Evolutionary conservation across 1,140 invertebrate species (phyloP), one percentile per base, ranked within the genome.

Genomic region (Mamestra configurata): DNA sequence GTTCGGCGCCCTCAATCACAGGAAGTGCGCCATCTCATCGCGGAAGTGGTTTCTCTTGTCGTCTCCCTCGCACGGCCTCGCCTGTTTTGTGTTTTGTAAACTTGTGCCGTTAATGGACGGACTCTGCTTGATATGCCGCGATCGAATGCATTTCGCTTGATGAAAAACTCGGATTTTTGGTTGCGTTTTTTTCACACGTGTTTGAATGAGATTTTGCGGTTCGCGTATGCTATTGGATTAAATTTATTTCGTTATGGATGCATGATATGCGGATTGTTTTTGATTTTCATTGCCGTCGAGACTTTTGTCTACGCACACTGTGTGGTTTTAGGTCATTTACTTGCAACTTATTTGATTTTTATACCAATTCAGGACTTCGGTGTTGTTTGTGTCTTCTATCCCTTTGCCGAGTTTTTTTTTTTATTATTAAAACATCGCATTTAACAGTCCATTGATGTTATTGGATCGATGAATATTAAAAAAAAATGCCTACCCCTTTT

Each of bases 1-100:
- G 88, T 49, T 70, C 76, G 86, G 80, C 85, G 82, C 87, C 88
- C 92, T 94, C 95, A 95, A 95, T 95, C 94, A 95, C 94, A 95
- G 95, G 94, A 95, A 95, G 95, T 95, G 94, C 94, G 93, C 91
- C 92, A 93, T 94, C 94, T 95, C 94, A 95, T 95, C 90, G 89
- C 94, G 94, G 95, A 95, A 95, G 94, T 95, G 95, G 94, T 95
- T 93, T 94, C 89, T 92, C 90, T 80, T 90, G 88, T 90, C 85
- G 87, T 92, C 92, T 85, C 89, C 70, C 92, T 93, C 92, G 84
- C 88, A 84, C 88, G 68, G 37, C 61, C 55, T 79, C 81, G 66
- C 64, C 80, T 71, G 77, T 80, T 78, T 83, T 83, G 77, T 89
- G 85, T 90, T 92, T 90, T 91, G 91, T 91, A 90, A 89, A 92